Conservation (phyloP, 2,797 vertebrate species). For the Halcyon chelicuti region DNA sequence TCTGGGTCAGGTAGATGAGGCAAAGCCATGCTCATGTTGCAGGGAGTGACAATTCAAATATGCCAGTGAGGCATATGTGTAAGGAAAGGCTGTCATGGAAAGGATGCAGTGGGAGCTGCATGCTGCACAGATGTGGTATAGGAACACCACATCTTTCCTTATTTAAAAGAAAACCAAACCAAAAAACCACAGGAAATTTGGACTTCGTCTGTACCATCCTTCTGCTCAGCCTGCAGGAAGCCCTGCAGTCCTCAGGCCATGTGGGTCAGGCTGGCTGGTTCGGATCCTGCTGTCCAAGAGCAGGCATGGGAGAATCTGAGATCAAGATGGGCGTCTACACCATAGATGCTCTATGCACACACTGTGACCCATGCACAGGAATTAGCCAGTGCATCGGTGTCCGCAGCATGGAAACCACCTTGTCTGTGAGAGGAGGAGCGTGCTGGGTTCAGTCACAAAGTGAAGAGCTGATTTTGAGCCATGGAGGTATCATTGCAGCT, state of each 20-base stretch:
- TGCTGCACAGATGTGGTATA: not conserved
- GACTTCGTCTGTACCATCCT: not conserved
- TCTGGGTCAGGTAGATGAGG: not conserved
- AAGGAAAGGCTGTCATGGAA: not conserved
- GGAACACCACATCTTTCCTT: not conserved
- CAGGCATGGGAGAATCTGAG: not conserved
- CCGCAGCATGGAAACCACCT: not conserved
- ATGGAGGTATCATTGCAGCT: too few relatives aligned
- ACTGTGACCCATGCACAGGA: not conserved
- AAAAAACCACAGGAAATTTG: not conserved
- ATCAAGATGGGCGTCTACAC: not conserved
- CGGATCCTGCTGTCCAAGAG: not conserved
- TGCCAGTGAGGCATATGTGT: not conserved
- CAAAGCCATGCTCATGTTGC: rapidly evolving
- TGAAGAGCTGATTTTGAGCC: not conserved
- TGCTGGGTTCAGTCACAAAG: not conserved
- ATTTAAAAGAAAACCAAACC: not conserved
- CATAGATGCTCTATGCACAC: rapidly evolving
- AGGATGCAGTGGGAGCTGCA: not conserved
- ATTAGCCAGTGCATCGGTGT: rapidly evolving
- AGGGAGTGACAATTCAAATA: not conserved
- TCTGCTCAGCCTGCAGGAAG: not conserved
- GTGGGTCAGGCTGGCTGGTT: not conserved
- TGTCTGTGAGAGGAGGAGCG: rapidly evolving
- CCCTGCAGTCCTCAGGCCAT: not conserved